A percentile compares a stretch with the other conserved stretches of the same genome.
phyloP scores from a whole-genome alignment of 2,113 vertebrate genomes.

The Willisornis vidua region DNA sequence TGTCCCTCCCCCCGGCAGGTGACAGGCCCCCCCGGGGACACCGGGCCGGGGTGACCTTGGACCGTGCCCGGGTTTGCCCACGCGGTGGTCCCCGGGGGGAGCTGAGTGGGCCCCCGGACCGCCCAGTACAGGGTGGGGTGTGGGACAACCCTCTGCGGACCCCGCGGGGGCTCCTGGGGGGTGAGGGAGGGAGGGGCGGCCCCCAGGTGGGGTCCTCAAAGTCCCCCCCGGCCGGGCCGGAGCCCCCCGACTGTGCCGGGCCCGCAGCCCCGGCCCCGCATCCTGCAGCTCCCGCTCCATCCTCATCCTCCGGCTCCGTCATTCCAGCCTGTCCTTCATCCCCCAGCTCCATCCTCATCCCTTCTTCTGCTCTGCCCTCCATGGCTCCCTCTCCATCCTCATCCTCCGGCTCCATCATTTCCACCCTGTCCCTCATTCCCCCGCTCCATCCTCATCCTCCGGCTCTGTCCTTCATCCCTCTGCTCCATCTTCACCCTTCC shows the following conservation, averaged over 20 bases:
- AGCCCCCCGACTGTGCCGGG: not conserved
- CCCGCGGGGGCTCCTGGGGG: not conserved
- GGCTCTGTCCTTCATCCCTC: not conserved
- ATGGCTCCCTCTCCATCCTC: not conserved
- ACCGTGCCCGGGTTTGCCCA: not conserved
- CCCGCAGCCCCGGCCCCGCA: not conserved
- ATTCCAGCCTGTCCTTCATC: not conserved
- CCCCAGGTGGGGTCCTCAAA: not conserved
- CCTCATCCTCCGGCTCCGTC: not conserved
- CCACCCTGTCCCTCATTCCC: not conserved
- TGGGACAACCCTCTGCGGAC: not conserved
- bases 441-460: not conserved
- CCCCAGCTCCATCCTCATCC: not conserved
- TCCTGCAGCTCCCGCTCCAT: not conserved
- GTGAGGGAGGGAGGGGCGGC: too few species aligned
- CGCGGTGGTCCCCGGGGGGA: not conserved
- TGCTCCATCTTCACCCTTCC: not conserved
- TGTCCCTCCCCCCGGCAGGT: not conserved
- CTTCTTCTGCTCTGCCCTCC: not conserved
- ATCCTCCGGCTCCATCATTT: not conserved
- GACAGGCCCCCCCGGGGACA: not conserved
- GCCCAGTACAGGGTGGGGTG: not conserved
- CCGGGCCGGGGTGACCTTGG: not conserved
- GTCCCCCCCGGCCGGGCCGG: not conserved
- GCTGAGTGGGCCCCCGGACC: too few species aligned